Conservation (phyloP, 2,888 invertebrate species). For the Acronicta psi region DNA sequence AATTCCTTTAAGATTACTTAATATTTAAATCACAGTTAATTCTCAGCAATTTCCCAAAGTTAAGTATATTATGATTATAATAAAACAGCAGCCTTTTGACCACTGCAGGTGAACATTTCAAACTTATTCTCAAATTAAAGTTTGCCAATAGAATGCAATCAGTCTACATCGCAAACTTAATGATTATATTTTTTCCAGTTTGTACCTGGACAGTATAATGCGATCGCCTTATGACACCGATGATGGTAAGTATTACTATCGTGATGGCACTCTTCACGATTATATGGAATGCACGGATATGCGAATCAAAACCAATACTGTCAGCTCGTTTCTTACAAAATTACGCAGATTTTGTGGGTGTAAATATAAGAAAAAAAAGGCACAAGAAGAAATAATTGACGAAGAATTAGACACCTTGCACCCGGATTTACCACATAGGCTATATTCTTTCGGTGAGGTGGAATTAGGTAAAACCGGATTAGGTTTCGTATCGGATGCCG, state of each 20-base stretch:
- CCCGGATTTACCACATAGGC: conserved; percentile 38
- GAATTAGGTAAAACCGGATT: conserved; percentile 69
- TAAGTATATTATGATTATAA: too few relatives aligned
- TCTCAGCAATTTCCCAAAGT: too few relatives aligned
- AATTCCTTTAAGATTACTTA: neutral
- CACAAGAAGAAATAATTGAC: conserved; percentile 20
- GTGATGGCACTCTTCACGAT: conserved; percentile 56
- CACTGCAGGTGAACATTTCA: too few relatives aligned
- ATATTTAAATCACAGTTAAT: too few relatives aligned
- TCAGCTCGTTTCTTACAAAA: conserved; percentile 34
- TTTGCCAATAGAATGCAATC: too few relatives aligned
- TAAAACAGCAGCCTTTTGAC: too few relatives aligned
- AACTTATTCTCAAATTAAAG: too few relatives aligned
- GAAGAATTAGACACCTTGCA: conserved; percentile 18
- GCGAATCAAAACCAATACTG: conserved; percentile 17
- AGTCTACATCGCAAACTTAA: neutral
- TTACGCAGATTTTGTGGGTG: conserved; percentile 47
- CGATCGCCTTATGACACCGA: conserved; percentile 74
- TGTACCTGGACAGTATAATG: conserved; percentile 79
- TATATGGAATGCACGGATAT: conserved; percentile 45
- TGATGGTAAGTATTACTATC: conserved; percentile 56
- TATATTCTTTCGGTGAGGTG: conserved; percentile 71
- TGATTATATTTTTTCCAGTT: conserved; percentile 62
- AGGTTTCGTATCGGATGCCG: conserved; percentile 53
- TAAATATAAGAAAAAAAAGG: conserved; percentile 38